These are phyloP conservation scores for Eupithecia dodoneata DNA, from an alignment of 2,888 invertebrate species.

Conservation along the genomic window DNA sequence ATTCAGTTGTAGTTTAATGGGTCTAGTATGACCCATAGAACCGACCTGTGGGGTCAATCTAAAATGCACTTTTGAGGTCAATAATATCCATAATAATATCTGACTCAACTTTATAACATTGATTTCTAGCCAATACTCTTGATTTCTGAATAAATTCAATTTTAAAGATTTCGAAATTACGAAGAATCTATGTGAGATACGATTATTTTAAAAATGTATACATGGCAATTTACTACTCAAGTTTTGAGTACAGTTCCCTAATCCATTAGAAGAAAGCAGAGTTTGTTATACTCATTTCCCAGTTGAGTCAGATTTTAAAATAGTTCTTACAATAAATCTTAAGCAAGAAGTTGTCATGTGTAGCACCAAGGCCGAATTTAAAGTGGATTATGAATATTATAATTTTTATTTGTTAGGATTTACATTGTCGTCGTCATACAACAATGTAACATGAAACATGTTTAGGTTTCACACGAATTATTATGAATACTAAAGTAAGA, in stretches of 20 bases:
- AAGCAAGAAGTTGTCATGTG: slow-evolving; percentile 58
- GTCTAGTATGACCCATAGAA: not conserved
- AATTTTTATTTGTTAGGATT: not conserved
- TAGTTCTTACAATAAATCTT: not conserved
- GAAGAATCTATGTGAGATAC: not conserved
- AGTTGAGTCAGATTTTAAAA: slow-evolving; percentile 9
- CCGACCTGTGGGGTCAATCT: not conserved
- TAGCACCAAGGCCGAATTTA: slow-evolving; percentile 59
- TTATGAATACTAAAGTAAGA: not conserved
- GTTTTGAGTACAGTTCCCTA: not conserved
- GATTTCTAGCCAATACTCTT: not conserved
- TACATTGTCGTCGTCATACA: not conserved
- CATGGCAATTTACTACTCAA: not conserved
- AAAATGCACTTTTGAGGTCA: not conserved
- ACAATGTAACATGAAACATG: not conserved
- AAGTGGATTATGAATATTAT: slow-evolving; percentile 38
- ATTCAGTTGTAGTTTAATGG: not conserved
- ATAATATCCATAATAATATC: not conserved
- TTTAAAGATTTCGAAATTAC: not conserved
- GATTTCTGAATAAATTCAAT: not conserved
- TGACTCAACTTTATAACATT: not conserved
- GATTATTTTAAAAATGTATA: not conserved
- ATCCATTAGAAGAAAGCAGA: not conserved
- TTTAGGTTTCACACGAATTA: too few species aligned
- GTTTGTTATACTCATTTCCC: not conserved